These are phyloP conservation scores for Leucoma salicis DNA, from an alignment of 2,888 invertebrate genomes.

Conservation along the genomic window DNA sequence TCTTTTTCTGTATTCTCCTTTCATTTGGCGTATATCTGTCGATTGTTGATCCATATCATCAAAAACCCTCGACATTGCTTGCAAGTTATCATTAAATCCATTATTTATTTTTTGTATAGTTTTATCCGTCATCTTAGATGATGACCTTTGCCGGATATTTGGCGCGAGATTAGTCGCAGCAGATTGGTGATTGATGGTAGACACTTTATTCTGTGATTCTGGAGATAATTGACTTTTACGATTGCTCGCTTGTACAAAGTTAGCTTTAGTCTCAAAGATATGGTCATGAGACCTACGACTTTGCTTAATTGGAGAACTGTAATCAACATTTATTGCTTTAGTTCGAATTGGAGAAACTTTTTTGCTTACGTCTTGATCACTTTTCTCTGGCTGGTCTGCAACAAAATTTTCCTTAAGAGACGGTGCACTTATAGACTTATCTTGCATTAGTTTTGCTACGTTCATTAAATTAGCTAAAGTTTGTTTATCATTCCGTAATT, in stretches of 20 bases:
- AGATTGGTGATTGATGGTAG: constrained; percentile 26
- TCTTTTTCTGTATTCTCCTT: constrained; percentile 28
- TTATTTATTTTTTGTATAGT: constrained; percentile 19
- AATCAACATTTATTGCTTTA: constrained; percentile 17
- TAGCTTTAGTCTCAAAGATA: constrained; percentile 27
- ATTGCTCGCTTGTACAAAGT: constrained; percentile 38
- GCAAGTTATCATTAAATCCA: constrained; percentile 28
- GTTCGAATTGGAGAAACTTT: constrained; percentile 13
- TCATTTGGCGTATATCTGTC: constrained; percentile 27
- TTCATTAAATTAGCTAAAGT: background rate
- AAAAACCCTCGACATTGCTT: constrained; percentile 31
- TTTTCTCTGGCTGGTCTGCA: background rate
- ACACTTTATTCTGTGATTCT: constrained; percentile 37
- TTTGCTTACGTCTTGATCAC: background rate
- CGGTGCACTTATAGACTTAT: background rate
- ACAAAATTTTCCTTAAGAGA: background rate
- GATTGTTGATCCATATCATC: constrained; percentile 37
- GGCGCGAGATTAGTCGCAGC: constrained; percentile 16
- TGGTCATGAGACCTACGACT: constrained; percentile 10
- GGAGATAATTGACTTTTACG: constrained; percentile 36
- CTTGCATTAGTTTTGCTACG: background rate
- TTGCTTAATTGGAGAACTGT: constrained; percentile 16
- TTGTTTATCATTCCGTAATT: background rate
- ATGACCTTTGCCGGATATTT: constrained; percentile 23
- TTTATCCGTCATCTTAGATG: constrained; percentile 24